Evolutionary conservation across 2,888 invertebrate genomes (phyloP).

Genomic region (Dysmachus trigonus): DNA sequence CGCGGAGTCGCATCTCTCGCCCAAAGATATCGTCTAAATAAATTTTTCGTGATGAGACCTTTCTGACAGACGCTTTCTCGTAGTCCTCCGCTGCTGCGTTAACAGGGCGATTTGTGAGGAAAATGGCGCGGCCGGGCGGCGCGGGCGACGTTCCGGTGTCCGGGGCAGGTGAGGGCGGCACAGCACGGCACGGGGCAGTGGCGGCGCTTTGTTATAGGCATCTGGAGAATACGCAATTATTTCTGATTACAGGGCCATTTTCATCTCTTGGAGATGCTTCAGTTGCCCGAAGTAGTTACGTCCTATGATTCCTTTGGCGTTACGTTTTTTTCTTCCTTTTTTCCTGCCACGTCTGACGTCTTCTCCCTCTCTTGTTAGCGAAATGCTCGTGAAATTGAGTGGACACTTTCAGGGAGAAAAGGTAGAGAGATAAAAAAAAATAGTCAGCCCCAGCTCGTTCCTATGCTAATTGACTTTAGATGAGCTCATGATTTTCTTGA

Average conservation of each 20-base stretch:
- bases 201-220: conserved; percentile 26
- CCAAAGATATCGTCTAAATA: conserved; percentile 27
- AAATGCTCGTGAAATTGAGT: conserved; percentile 21
- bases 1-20: neutral
- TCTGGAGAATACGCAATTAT: conserved; percentile 41
- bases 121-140: too few species aligned
- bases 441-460: conserved; percentile 8
- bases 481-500: conserved; percentile 38
- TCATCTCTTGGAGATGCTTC: conserved; percentile 26
- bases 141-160: neutral
- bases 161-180: neutral
- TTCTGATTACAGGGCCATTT: conserved; percentile 38
- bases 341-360: too few species aligned
- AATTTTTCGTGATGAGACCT: conserved; percentile 32
- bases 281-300: neutral
- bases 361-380: neutral
- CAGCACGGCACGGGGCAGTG: too few species aligned
- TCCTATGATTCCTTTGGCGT: neutral
- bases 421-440: neutral
- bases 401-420: conserved; percentile 17
- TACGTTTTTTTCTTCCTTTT: neutral
- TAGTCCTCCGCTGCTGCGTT: neutral
- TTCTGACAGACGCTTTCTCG: conserved; percentile 28
- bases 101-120: conserved; percentile 4
- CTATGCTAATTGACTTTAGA: conserved; percentile 43